Conservation (phyloP, 2,113 vertebrate genomes). For the Oostethus manadensis region DNA sequence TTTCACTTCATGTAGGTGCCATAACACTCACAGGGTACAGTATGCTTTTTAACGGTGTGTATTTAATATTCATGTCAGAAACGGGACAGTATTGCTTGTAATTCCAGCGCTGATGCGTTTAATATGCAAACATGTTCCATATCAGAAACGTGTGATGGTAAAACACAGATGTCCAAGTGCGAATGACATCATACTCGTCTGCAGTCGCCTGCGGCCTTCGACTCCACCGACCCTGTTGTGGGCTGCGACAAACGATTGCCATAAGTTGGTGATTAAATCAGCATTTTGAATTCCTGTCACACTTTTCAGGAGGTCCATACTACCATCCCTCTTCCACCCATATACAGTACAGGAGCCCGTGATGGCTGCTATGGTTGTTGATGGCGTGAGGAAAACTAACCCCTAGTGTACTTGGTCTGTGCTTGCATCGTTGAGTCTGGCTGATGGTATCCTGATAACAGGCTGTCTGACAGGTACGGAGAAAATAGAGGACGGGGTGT, state of each 20-base stretch:
- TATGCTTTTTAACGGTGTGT: not conserved
- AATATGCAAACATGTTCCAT: not conserved
- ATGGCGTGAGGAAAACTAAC: conserved; percentile 41
- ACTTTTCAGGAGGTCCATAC: not conserved
- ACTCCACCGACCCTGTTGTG: not conserved
- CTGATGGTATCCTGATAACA: conserved; percentile 60
- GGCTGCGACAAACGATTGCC: not conserved
- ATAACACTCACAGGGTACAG: too few species aligned
- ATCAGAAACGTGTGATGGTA: not conserved
- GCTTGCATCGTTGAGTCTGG: conserved; percentile 38
- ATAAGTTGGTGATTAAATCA: not conserved
- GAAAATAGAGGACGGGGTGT: not conserved
- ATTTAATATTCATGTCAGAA: not conserved
- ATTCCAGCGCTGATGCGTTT: not conserved
- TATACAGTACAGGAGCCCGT: not conserved
- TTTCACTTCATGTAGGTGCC: too few species aligned
- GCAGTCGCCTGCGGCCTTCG: not conserved
- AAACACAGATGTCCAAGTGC: not conserved
- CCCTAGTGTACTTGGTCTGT: conserved; percentile 29
- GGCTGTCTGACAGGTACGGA: conserved; percentile 28
- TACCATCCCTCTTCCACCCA: not conserved
- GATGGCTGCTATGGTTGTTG: conserved; percentile 9
- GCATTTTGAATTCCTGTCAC: not conserved
- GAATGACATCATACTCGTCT: not conserved
- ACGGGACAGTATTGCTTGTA: not conserved